Conservation (phyloP, 2,888 invertebrate genomes). For the Carabus problematicus region DNA sequence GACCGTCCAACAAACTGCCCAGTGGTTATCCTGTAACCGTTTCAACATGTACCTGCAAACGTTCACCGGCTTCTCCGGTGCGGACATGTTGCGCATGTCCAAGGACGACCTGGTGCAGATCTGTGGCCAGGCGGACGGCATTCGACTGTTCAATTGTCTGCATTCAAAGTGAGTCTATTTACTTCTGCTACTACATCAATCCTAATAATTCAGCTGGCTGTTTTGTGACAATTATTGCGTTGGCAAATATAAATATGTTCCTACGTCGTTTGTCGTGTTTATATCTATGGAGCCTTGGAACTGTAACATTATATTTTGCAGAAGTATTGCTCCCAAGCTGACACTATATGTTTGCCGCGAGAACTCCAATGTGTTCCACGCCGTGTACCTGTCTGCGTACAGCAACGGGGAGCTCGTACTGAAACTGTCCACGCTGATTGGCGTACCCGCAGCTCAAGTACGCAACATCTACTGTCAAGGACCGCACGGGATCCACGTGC, state of each 20-base stretch:
- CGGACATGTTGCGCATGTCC: constrained; percentile 87
- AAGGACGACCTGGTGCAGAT: constrained; percentile 94
- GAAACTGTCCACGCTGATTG: constrained; percentile 70
- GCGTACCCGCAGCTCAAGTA: constrained; percentile 56
- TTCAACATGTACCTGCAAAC: constrained; percentile 78
- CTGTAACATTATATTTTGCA: constrained; percentile 52
- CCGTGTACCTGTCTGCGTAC: constrained; percentile 77
- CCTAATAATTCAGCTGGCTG: too few species aligned
- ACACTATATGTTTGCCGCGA: constrained; percentile 84
- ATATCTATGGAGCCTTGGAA: too few species aligned
- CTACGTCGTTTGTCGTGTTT: too few species aligned
- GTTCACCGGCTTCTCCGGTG: constrained; percentile 86
- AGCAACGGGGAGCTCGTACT: constrained; percentile 70
- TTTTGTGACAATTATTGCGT: not conserved
- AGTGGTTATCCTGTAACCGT: constrained; percentile 81
- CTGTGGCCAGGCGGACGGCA: constrained; percentile 93
- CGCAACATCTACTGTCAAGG: constrained; percentile 77
- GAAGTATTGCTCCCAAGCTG: constrained; percentile 75
- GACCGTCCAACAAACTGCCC: constrained; percentile 73
- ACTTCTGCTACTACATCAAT: not conserved
- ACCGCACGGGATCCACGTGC: constrained; percentile 83
- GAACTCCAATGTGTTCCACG: constrained; percentile 74
- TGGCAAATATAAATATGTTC: too few species aligned
- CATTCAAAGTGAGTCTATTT: constrained; percentile 75
- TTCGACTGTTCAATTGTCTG: constrained; percentile 88